Evolutionary conservation across 2,888 invertebrate species (phyloP), one percentile per base, ranked within the genome.

Genomic region (Parapristionchus giblindavisi): DNA sequence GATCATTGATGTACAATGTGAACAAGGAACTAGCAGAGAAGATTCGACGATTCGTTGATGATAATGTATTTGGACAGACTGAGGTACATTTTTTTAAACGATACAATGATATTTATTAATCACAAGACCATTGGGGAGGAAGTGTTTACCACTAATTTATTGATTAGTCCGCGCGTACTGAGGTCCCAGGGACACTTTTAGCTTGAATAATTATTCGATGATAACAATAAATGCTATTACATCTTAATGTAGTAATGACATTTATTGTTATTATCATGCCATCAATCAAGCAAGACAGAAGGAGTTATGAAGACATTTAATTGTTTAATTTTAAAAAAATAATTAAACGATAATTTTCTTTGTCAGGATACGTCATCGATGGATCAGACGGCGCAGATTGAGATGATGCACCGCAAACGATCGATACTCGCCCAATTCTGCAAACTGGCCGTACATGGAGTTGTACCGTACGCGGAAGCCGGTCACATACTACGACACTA

Each of bases 401-500:
- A 98, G 90, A 95, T 96, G 88, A 90, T 98, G 58, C 97, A 98
- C 90, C 97, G 96, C 89, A 92, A 96, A 76, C 91, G 98, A 81
- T 97, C 96, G 89, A 95, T 96, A 89, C 91, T 99, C 79, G 96
- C 98, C 1, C 94, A 95, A 29, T 99, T 94, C 90, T 97, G 96
- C 90, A 99, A 99, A 90, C 91, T 99, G 66, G 93, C 98, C 85
- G 95, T 98, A 72, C 98, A 98, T 91, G 98, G 97, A 89, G 94
- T 97, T 83, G 92, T 98, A 89, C 95, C 94, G 38, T 94, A 96
- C 1, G 92, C 88, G 92, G 94, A 84, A 58, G 96, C 95, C 21
- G 94, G 96, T 0, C 94, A 95, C 88, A 93, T 99, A 76, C 96
- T 99, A 90, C 95, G 96, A 89, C 94, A 97, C 89, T 99, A 99